Base-by-base conservation (phyloP, 1,140 invertebrate species). In the Plectus sambesii region DNA sequence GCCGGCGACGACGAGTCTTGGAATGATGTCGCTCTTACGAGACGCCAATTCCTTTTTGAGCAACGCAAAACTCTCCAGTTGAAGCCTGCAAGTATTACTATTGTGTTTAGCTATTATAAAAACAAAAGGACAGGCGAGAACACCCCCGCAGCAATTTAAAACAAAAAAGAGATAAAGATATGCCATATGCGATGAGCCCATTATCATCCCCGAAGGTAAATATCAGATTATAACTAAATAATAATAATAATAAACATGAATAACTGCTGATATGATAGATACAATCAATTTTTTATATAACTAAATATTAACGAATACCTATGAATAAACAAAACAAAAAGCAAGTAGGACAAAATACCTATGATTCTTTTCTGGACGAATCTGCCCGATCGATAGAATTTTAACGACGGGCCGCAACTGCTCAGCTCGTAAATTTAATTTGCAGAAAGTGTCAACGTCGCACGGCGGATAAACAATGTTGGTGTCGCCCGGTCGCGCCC, bases 291-390 rank as follows among this genome's bases (percentile, higher is more conserved):
- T 52, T 22, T 47, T 53, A 37, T 38, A 40, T 25, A 26, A 39
- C 23, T 22, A 59, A 23, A 26, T 47, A 52, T 20, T 63, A 42
- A 26, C 65, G 42, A 24, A 69, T 58, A 27, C 53, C n/a, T 38
- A 6, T 60, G 38, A 24, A 61, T 48, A 58, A 24, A 24, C 12
- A 23, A 27, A 25, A 27, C 79, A 47, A 30, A 25, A n/a, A 59
- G 82, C 82, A 71, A 93, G 79, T 0, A 84, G 76, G 66, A 82
- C 79, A 30, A 98, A 70, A 77, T 97, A 92, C 27, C 81, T 79
- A 73, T 98, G 93, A 75, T 97, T 84, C 70, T 99, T 98, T 74
- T 98, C 93, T 0, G 92, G 92, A 17, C 92, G 76, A 74, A 96
- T 98, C 75, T 98, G 93, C 0, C 82, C 86, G 20, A 98, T 78